Conservation (phyloP, 2,113 vertebrate genomes). For the Clupea harengus region DNA sequence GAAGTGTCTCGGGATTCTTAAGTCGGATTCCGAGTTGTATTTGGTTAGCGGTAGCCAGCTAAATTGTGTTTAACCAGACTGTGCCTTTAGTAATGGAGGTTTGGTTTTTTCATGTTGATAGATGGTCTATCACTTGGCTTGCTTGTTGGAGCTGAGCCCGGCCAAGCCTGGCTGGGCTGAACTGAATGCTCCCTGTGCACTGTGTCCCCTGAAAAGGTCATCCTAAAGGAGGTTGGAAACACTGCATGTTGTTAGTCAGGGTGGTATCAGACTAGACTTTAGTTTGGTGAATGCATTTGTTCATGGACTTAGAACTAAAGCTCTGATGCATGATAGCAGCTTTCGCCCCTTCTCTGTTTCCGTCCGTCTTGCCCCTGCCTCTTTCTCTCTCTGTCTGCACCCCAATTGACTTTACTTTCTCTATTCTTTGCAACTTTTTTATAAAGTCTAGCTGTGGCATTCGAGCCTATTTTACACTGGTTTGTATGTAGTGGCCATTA, state of each 20-base stretch:
- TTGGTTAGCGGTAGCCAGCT: background rate
- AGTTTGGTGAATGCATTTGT: background rate
- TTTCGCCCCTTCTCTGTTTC: background rate
- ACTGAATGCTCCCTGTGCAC: background rate
- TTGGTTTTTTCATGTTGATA: slow-evolving; percentile 5
- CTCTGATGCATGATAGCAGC: background rate
- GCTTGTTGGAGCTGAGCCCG: slow-evolving; percentile 15
- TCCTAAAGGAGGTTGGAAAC: background rate
- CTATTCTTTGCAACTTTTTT: background rate
- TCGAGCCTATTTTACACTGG: too few species aligned
- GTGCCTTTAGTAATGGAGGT: slow-evolving; percentile 12
- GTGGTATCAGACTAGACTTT: background rate
- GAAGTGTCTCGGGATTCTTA: background rate
- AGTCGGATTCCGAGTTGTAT: background rate
- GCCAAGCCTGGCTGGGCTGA: slow-evolving; percentile 11
- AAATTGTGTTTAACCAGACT: background rate
- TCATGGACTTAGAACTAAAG: background rate
- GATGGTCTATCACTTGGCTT: slow-evolving; percentile 11
- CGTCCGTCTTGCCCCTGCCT: background rate
- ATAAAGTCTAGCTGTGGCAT: background rate
- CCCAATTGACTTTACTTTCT: background rate
- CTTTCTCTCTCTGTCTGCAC: background rate
- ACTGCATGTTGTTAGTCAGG: background rate
- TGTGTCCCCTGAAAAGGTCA: slow-evolving; percentile 14
- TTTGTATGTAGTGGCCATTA: too few species aligned